Percentiles rank a stretch among this genome's conserved stretches.
These are phyloP conservation scores for Phallusia fumigata DNA, from an alignment of 23 tunicate genomes.

Conservation along the genomic window DNA sequence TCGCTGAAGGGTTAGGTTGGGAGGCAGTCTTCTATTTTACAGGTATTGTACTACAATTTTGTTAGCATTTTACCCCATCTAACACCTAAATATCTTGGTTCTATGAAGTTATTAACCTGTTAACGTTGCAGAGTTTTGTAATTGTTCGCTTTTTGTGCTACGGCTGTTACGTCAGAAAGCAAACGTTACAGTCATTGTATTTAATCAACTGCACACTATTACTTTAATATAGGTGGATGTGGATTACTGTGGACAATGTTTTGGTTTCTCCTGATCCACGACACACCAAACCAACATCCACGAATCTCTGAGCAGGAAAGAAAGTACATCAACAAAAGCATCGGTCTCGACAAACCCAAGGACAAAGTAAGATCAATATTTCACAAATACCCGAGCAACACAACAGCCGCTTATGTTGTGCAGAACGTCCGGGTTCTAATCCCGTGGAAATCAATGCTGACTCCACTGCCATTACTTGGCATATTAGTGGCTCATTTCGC, in stretches of 20 bases:
- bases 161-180: too few relatives aligned
- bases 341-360: slow-evolving; percentile 40
- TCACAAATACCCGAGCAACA: too few relatives aligned
- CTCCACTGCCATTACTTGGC: slow-evolving; percentile 74
- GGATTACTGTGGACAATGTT: slow-evolving; percentile 53
- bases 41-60: slow-evolving; percentile 40
- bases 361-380: not conserved
- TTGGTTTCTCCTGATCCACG: slow-evolving; percentile 65
- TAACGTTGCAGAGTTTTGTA: too few relatives aligned
- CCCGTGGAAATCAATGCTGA: slow-evolving; percentile 82
- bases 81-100: too few relatives aligned
- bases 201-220: too few relatives aligned
- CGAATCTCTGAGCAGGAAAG: slow-evolving; percentile 86
- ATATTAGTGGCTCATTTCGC: slow-evolving; percentile 81
- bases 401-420: not conserved
- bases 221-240: slow-evolving; percentile 29
- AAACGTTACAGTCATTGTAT: too few relatives aligned
- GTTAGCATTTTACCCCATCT: not conserved
- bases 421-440: slow-evolving; percentile 33
- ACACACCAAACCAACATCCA: slow-evolving; percentile 82
- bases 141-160: too few relatives aligned
- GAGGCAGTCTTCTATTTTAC: slow-evolving; percentile 80
- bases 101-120: too few relatives aligned
- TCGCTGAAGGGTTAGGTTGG: slow-evolving; percentile 64
- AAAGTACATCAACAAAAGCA: slow-evolving; percentile 62